Base-by-base conservation (phyloP, 2,888 invertebrate genomes). In the Protonemura montana region DNA sequence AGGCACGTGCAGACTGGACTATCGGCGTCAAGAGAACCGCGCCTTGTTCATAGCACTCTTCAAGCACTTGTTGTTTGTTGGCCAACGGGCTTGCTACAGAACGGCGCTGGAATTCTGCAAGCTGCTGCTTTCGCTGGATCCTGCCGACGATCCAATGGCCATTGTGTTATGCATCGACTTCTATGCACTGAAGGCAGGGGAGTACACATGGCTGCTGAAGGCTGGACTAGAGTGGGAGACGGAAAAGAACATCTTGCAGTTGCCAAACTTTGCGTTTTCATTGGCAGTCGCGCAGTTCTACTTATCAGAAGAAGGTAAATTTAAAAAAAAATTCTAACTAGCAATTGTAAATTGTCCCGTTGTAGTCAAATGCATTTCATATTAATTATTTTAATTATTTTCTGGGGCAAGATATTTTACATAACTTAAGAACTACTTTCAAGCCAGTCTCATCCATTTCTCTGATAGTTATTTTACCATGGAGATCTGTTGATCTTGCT, bases 81-180 rank as follows among this genome's bases (percentile, higher is more conserved):
- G 96, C 35, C 95, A 95, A 87, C 93, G 96, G 88, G 96, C 97
- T 5, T 97, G 97, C 91, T 95, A 95, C 89, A 93, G 97, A 88
- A 97, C 98, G 0, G 96, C 97, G n/a, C 92, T 98, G 88, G 97
- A 98, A 91, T 94, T 97, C 89, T 95, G 96, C 90, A 98, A 98
- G 91, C 91, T 97, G 81, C 92, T 98, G n/a, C 92, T 97, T 86
- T 95, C 94, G 21, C 91, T 97, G 85, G 96, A 96, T 91, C 95
- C 96, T 0, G 94, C 94, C 21, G 93, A 92, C 16, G 97, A 97
- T 91, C 97, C 96, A 0, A 90, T 97, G 86, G 96, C 95, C n/a
- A 93, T 95, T 80, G 93, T 96, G 87, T 92, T 97, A 86, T 93
- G 95, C 89, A 93, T 98, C 35, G 98, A 98, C 91, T 96, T 96